These are phyloP conservation scores for Zoanthus sociatus DNA, from an alignment of 92 coral and sea anemone species.

Conservation along the genomic window DNA sequence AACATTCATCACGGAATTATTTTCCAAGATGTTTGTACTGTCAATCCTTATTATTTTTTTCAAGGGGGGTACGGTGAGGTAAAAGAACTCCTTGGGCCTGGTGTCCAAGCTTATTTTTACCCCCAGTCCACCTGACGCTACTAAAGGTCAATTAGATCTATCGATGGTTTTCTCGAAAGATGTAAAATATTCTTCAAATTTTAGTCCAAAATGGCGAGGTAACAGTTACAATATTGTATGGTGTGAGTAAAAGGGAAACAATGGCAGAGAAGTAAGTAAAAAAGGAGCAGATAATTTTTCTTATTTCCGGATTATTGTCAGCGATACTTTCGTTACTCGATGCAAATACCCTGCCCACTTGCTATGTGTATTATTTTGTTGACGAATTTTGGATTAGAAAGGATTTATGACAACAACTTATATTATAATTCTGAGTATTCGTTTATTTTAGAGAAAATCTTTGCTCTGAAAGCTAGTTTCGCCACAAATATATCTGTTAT, in stretches of 20 bases:
- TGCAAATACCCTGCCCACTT: conserved; percentile 44
- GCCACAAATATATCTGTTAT: neutral
- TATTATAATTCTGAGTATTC: neutral
- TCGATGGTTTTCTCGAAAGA: neutral
- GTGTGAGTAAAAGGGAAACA: conserved; percentile 28
- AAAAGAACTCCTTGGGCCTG: conserved; percentile 4
- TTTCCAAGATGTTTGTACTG: too few species aligned
- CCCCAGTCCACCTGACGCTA: conserved; percentile 28
- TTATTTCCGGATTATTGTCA: conserved; percentile 28
- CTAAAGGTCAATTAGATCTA: neutral
- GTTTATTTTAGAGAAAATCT: neutral
- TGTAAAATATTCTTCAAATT: neutral
- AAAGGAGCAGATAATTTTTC: neutral
- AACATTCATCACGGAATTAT: neutral
- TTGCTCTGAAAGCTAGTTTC: conserved; percentile 2
- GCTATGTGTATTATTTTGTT: conserved; percentile 18
- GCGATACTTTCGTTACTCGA: neutral
- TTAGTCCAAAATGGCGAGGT: conserved; percentile 35
- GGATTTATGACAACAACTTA: neutral
- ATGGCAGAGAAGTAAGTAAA: conserved; percentile 93
- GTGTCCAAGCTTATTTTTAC: conserved; percentile 10
- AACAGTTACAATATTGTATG: conserved; percentile 12
- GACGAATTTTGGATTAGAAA: conserved; percentile 24
- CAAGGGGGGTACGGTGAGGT: neutral
- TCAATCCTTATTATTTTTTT: neutral